Evolutionary conservation across 2,797 vertebrate genomes (phyloP).

Genomic region (Dermochelys coriacea): DNA sequence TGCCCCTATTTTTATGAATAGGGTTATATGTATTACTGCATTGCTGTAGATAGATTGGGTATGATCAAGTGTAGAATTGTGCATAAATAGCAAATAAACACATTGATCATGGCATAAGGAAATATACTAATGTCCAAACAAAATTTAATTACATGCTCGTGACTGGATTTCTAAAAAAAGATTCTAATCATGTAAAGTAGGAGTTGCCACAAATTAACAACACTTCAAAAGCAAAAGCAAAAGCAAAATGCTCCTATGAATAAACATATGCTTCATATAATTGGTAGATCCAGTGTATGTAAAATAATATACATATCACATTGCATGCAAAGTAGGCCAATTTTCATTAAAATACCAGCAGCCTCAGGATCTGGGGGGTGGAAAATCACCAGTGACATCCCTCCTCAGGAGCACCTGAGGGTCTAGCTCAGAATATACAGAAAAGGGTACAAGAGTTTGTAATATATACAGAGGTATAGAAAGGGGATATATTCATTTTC

Average conservation of each 20-base stretch:
- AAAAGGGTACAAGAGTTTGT: neutral
- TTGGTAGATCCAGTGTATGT: neutral
- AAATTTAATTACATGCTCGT: conserved; percentile 27
- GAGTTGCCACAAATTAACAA: conserved; percentile 33
- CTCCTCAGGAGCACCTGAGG: neutral
- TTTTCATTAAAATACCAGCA: neutral
- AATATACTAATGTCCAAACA: neutral
- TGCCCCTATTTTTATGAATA: neutral
- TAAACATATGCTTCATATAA: conserved; percentile 26
- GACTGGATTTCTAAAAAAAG: neutral
- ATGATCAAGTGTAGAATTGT: neutral
- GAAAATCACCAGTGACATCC: neutral
- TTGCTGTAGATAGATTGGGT: neutral
- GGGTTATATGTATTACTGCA: neutral
- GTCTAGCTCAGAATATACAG: neutral
- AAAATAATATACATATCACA: neutral
- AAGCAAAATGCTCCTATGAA: conserved; percentile 27
- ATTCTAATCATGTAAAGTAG: conserved; percentile 20
- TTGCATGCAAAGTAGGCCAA: neutral
- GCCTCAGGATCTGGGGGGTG: neutral
- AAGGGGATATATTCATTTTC: neutral
- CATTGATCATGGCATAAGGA: neutral
- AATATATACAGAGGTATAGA: neutral
- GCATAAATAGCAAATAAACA: neutral
- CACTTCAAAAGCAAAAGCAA: conserved; percentile 36